phyloP scores from a whole-genome alignment of 2,888 invertebrate genomes.

The Stratiomys singularior region DNA sequence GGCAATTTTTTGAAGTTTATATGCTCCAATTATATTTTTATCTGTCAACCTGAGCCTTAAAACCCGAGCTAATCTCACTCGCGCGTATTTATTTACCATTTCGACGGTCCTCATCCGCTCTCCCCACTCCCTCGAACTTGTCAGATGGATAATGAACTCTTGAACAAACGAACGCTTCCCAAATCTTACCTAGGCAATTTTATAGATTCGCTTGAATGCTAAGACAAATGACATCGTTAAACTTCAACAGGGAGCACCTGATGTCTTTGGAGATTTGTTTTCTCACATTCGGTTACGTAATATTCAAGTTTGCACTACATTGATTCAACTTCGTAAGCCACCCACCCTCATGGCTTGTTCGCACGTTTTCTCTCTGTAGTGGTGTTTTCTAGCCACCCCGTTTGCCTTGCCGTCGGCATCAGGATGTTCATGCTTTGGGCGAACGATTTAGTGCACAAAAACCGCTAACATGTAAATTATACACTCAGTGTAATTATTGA shows the following conservation, averaged over 20 bases:
- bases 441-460: background rate
- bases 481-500: background rate
- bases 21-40: too few relatives aligned
- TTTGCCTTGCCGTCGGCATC: background rate
- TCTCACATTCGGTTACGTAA: slow-evolving; percentile 11
- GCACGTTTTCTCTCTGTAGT: too few relatives aligned
- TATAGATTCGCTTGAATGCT: slow-evolving; percentile 5
- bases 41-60: too few relatives aligned
- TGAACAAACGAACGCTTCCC: background rate
- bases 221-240: slow-evolving; percentile 7
- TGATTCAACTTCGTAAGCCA: background rate
- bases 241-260: slow-evolving; percentile 9
- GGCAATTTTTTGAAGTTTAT: too few relatives aligned
- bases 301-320: background rate
- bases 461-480: background rate
- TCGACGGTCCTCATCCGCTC: too few relatives aligned
- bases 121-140: background rate
- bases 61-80: too few relatives aligned
- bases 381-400: background rate
- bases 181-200: slow-evolving; percentile 11
- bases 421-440: background rate
- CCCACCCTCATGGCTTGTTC: too few relatives aligned
- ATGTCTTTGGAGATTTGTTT: slow-evolving; percentile 5
- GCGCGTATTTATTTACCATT: too few relatives aligned
- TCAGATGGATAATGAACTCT: background rate